Evolutionary conservation across 1,140 invertebrate genomes (phyloP), one percentile per base, ranked within the genome.

Genomic region (Anoplolepis gracilipes): DNA sequence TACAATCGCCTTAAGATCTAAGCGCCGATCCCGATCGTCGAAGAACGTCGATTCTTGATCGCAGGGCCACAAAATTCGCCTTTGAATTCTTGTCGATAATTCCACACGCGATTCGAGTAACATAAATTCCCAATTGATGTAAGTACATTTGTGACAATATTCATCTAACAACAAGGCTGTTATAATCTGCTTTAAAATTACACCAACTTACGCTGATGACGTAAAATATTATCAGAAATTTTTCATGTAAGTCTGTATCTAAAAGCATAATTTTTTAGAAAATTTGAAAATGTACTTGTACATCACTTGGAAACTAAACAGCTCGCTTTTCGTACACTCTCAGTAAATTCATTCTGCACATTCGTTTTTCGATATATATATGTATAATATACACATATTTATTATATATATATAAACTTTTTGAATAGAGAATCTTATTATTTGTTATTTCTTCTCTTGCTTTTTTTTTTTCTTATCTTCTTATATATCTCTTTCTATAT

Each of bases 1-100:
- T 49, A 49, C 16, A 49, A 49, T 49, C 10, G 19, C 28, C 85
- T 87, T 84, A 87, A 87, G 0, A 84, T 39, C 76, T 87, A 90
- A 77, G 70, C 8, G 57, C 39, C 67, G 28, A 82, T 57, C 25
- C 72, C 64, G 64, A 22, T n/a, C 64, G 46, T 36, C 19, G 70
- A 87, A 76, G 22, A 42, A 42, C 11, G 55, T 59, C 59, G 13
- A 88, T 64, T 22, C 33, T 42, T 46, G 42, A 55, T 86, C 84
- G 22, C 22, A 42, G 39, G 28, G 33, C 59, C 72, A 69, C 53
- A 11, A 72, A 81, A 70, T 49, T 79, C 75, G 73, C 82, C 28
- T 55, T 28, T 46, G 28, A 55, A 19, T 25, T 19, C 1, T 33
- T 28, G 5, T 1, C 5, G 7, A 22, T 19, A 62, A 59, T 39